A percentile compares a stretch with the other conserved stretches of the same genome.
Evolutionary conservation across 2,888 invertebrate species (phyloP).

Genomic region (Seladonia tumulorum): DNA sequence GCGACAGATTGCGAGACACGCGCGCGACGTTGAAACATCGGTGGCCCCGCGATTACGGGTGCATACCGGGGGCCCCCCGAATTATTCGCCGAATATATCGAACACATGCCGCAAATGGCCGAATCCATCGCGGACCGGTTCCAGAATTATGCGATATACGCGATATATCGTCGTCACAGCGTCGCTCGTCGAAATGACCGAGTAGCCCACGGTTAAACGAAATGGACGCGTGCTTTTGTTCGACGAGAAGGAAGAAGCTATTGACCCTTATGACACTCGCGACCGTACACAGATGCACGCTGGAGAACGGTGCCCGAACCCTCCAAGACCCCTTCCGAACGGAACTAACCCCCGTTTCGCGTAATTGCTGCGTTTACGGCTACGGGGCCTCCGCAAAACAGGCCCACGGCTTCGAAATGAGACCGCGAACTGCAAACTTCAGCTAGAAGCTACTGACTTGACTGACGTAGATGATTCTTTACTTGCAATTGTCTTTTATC

Average conservation of each 20-base stretch:
- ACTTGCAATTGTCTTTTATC: too few species aligned
- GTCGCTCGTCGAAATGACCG: conserved; percentile 6
- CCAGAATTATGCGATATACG: background rate
- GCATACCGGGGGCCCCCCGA: conserved; percentile 13
- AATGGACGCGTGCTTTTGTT: background rate
- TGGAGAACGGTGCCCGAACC: background rate
- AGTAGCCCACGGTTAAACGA: background rate
- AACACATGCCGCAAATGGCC: conserved; percentile 11
- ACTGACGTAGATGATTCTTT: too few species aligned
- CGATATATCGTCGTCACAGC: background rate
- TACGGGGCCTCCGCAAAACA: background rate
- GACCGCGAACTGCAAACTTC: background rate
- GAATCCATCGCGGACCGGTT: conserved; percentile 3
- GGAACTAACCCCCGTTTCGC: background rate
- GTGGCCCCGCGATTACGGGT: conserved; percentile 5
- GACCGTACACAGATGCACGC: background rate
- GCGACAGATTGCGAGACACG: conserved; percentile 29
- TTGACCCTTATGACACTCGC: conserved; percentile 6
- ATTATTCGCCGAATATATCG: conserved; percentile 15
- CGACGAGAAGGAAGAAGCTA: conserved; percentile 3
- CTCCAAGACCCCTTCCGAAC: background rate
- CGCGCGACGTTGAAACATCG: conserved; percentile 17
- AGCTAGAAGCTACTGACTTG: too few species aligned
- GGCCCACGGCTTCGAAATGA: background rate
- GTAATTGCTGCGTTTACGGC: background rate